Evolutionary conservation across 1,140 invertebrate genomes (phyloP), one percentile per base, ranked within the genome.

Genomic region (Bombus superbus): DNA sequence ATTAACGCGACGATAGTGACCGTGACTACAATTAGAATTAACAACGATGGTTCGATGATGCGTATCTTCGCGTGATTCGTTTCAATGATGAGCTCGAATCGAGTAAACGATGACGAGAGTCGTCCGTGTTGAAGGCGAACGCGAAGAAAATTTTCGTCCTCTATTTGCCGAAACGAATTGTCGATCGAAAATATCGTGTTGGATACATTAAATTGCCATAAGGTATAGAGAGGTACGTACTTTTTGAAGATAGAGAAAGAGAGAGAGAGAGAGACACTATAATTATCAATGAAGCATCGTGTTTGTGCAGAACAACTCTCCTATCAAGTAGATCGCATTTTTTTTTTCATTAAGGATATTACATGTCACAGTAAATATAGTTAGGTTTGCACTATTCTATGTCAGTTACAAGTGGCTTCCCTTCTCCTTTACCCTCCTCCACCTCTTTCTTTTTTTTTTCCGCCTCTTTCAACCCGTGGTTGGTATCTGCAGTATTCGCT

Each of bases 291-390:
- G 90, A 94, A 95, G 94, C 94, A 92, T 94, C 92, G 92, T 94
- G 91, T 90, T 90, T 95, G 94, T 94, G 94, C 94, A 94, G 94
- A 94, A 94, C 91, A 94, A 94, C 85, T 93, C 89, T 93, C 93
- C 86, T 90, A 86, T 91, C 88, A 84, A 66, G 81, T 90, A 90
- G 83, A 91, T 91, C 88, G 86, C 88, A 90, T 93, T 89, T 90
- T 88, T 85, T 86, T 90, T 88, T 89, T 90, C 90, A 87, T 92
- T 93, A 91, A 92, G 91, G 91, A 85, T 94, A 93, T 94, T 94
- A 94, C 93, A 94, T 92, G 91, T 94, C 94, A 94, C 92, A 94
- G 93, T 94, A 93, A 94, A 93, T 94, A 94, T 92, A 94, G 89
- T 92, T 94, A 93, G 90, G 90, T 90, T 94, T 89, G 90, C 93